Conservation (phyloP, 2,797 vertebrate species). For the Peromyscus aztecus region DNA sequence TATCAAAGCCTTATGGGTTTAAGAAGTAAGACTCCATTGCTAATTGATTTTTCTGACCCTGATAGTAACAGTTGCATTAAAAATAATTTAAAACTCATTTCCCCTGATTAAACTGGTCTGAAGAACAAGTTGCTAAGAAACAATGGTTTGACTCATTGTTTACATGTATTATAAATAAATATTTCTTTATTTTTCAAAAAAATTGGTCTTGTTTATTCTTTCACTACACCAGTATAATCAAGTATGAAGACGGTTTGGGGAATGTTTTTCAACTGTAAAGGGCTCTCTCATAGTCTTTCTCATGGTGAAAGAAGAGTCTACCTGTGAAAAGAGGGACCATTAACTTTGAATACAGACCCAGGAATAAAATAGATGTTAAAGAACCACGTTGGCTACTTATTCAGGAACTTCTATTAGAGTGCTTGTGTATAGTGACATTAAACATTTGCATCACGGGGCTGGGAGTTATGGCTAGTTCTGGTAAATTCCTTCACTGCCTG, state of each 20-base stretch:
- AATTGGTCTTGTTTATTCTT: constrained; percentile 58
- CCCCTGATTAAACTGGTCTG: constrained; percentile 69
- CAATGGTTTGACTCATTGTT: constrained; percentile 78
- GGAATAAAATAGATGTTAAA: constrained; percentile 56
- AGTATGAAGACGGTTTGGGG: not conserved
- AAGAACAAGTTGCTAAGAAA: constrained; percentile 70
- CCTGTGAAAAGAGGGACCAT: not conserved
- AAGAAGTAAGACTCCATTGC: constrained; percentile 82
- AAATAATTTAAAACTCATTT: constrained; percentile 82
- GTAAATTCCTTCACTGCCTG: not conserved
- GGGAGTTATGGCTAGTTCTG: not conserved
- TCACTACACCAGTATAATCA: constrained; percentile 57
- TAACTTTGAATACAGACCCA: not conserved
- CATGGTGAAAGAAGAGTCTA: not conserved
- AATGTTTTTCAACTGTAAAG: constrained; percentile 25
- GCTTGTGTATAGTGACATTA: not conserved
- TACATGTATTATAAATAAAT: constrained; percentile 71
- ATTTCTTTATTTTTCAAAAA: constrained; percentile 56
- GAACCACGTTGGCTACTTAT: not conserved
- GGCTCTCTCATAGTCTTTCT: not conserved
- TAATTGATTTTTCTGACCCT: constrained; percentile 87
- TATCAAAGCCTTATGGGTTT: constrained; percentile 79
- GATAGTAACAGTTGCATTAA: constrained; percentile 81
- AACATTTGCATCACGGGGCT: not conserved
- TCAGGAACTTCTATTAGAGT: constrained; percentile 27